phyloP scores from a whole-genome alignment of 2,797 vertebrate species.

The Ibycter americanus region DNA sequence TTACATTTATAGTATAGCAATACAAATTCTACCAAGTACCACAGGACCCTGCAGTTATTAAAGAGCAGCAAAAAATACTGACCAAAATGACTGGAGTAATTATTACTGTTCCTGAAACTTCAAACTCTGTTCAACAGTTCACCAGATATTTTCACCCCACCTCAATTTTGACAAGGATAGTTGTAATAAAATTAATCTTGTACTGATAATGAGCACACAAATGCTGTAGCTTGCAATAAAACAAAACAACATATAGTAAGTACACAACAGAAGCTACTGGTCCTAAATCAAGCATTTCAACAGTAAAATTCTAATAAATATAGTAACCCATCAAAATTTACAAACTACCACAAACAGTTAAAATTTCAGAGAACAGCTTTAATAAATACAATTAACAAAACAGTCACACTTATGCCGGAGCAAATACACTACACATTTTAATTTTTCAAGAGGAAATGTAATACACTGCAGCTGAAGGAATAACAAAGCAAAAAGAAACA shows the following conservation, averaged over 20 bases:
- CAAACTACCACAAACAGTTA: background rate
- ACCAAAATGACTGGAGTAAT: background rate
- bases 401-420: background rate
- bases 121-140: background rate
- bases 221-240: background rate
- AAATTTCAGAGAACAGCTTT: background rate
- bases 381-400: background rate
- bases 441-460: background rate
- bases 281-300: background rate
- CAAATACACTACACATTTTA: background rate
- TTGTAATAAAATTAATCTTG: background rate
- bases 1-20: background rate
- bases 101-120: background rate
- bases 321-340: background rate
- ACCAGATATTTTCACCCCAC: background rate
- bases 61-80: background rate
- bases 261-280: background rate
- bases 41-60: background rate
- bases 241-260: background rate
- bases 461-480: background rate
- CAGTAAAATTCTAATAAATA: background rate
- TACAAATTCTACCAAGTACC: background rate
- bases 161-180: background rate
- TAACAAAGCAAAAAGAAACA: conserved; percentile 27
- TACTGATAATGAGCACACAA: background rate